Conservation (phyloP, 2,113 vertebrate species). For the Ramphastos sulfuratus region DNA sequence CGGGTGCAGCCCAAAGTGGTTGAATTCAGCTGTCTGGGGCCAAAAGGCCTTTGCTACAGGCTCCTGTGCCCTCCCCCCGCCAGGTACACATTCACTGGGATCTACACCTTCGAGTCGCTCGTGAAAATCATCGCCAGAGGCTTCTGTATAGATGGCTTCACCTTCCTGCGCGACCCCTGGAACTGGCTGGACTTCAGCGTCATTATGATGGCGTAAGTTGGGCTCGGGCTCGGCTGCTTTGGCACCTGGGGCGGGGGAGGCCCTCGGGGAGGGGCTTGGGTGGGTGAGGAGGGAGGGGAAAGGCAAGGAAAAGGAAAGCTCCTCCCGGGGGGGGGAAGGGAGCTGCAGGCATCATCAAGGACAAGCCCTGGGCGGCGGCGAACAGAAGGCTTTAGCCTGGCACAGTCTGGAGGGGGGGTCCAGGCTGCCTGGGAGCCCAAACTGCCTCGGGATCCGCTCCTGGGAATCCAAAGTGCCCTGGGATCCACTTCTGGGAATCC, state of each 20-base stretch:
- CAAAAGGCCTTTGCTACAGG: too few species aligned
- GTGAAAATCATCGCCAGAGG: conserved; percentile 98
- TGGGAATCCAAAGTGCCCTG: too few species aligned
- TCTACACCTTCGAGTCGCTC: conserved; percentile 97
- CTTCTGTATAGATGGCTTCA: conserved; percentile 95
- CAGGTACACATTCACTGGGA: conserved; percentile 98
- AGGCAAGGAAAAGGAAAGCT: neutral
- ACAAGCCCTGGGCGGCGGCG: too few species aligned
- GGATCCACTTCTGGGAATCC: too few species aligned
- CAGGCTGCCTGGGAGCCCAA: too few species aligned
- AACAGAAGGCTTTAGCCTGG: neutral
- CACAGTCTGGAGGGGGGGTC: too few species aligned
- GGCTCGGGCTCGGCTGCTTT: neutral
- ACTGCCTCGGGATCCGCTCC: too few species aligned
- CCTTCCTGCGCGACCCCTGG: conserved; percentile 95
- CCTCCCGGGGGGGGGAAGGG: too few species aligned
- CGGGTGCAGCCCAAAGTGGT: too few species aligned
- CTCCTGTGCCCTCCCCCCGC: neutral
- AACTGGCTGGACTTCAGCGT: conserved; percentile 99
- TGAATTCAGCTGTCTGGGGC: too few species aligned
- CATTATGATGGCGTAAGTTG: conserved; percentile 99
- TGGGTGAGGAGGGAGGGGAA: neutral
- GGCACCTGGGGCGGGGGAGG: accelerated
- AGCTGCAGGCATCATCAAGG: too few species aligned
- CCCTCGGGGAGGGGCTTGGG: neutral